Percentiles rank a stretch among this genome's conserved stretches.
Conservation (phyloP, 2,888 invertebrate species). For the Blomia tropicalis region DNA sequence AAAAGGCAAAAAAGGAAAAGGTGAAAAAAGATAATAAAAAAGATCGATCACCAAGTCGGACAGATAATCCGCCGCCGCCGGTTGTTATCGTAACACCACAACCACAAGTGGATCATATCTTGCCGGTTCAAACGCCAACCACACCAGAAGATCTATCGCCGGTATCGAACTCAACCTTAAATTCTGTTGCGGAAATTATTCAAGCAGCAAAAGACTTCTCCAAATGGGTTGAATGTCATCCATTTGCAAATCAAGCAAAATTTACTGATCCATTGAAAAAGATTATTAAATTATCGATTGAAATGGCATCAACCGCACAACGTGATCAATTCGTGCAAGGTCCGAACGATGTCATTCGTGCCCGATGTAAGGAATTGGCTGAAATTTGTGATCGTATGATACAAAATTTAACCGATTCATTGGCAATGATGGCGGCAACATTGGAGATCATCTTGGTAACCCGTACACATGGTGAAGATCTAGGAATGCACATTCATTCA, state of each 20-base stretch:
- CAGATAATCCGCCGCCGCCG: slow-evolving; percentile 1
- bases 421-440: slow-evolving; percentile 77
- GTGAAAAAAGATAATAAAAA: slow-evolving; percentile 23
- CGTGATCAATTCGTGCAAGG: slow-evolving; percentile 72
- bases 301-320: slow-evolving; percentile 77
- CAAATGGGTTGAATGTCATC: slow-evolving; percentile 68
- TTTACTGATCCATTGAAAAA: slow-evolving; percentile 54
- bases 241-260: slow-evolving; percentile 42
- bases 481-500: slow-evolving; percentile 75
- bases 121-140: slow-evolving; percentile 22
- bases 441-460: slow-evolving; percentile 66
- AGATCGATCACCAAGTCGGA: slow-evolving; percentile 12
- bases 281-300: slow-evolving; percentile 59
- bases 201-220: slow-evolving; percentile 69
- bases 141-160: slow-evolving; percentile 34
- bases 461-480: slow-evolving; percentile 58
- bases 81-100: too few species aligned
- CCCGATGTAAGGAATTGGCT: slow-evolving; percentile 46
- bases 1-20: not conserved
- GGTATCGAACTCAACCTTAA: slow-evolving; percentile 60
- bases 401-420: slow-evolving; percentile 62
- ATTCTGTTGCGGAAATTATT: slow-evolving; percentile 68
- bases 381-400: slow-evolving; percentile 68
- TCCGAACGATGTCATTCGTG: slow-evolving; percentile 51
- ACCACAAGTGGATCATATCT: slow-evolving; percentile 5